Conservation (phyloP, 2,113 vertebrate genomes). For the Pogonocichla stellata region DNA sequence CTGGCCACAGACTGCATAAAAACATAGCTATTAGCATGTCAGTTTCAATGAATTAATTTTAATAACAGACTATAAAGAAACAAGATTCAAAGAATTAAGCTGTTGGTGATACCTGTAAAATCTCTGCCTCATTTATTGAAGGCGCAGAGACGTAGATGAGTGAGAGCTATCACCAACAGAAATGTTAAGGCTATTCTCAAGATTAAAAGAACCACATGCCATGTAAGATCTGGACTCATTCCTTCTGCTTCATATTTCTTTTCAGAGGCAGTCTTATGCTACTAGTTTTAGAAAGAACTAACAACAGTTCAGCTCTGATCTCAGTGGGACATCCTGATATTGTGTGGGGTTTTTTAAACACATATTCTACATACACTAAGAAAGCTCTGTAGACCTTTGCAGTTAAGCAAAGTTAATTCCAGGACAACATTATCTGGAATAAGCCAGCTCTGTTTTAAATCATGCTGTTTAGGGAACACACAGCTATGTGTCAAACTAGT, state of each 20-base stretch:
- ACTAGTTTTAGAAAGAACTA: neutral
- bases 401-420: neutral
- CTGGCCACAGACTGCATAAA: neutral
- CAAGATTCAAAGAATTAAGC: neutral
- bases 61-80: neutral
- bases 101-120: neutral
- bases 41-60: neutral
- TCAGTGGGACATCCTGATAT: neutral
- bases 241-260: neutral
- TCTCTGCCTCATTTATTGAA: neutral
- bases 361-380: neutral
- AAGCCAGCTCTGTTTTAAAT: neutral
- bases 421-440: neutral
- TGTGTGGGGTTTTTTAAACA: neutral
- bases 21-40: neutral
- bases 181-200: neutral
- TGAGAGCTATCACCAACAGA: neutral
- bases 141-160: neutral
- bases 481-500: neutral
- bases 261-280: neutral
- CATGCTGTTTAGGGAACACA: neutral
- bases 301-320: neutral
- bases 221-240: neutral
- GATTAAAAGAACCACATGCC: neutral
- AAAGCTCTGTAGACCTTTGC: neutral